Conservation (phyloP, 2,113 vertebrate species). For the Cyphotilapia sp. region DNA sequence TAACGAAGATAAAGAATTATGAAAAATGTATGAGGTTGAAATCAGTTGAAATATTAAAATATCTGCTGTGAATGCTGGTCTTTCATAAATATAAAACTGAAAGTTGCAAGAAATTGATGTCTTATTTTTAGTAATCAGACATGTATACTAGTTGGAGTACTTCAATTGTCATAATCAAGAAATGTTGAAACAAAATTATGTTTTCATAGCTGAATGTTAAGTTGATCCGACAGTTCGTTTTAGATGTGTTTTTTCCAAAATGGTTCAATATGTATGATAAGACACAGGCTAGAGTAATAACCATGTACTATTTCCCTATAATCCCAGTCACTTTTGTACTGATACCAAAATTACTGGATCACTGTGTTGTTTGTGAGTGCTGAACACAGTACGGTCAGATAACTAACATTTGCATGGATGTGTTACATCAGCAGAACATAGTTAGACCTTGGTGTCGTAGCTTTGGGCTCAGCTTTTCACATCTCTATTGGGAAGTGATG, state of each 20-base stretch:
- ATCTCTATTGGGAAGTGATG: background rate
- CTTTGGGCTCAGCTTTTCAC: background rate
- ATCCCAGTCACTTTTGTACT: background rate
- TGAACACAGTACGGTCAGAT: accelerated
- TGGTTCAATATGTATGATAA: background rate
- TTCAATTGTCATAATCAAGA: background rate
- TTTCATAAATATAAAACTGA: background rate
- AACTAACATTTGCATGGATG: background rate
- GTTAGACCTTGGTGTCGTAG: background rate
- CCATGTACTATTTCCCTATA: background rate
- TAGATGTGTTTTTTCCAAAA: background rate
- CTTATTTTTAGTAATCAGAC: background rate
- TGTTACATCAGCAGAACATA: background rate
- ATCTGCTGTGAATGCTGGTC: background rate
- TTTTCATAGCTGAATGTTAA: background rate
- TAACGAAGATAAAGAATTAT: background rate
- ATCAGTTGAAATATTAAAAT: background rate
- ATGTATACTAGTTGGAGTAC: background rate
- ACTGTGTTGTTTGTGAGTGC: background rate
- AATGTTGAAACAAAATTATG: background rate
- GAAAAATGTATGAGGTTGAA: background rate
- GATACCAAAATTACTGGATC: background rate
- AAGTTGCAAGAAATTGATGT: background rate
- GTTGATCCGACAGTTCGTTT: background rate
- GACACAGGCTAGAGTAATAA: background rate